These are phyloP conservation scores for Habroteleia sp. DNA, from an alignment of 2,888 invertebrate genomes.

Conservation along the genomic window DNA sequence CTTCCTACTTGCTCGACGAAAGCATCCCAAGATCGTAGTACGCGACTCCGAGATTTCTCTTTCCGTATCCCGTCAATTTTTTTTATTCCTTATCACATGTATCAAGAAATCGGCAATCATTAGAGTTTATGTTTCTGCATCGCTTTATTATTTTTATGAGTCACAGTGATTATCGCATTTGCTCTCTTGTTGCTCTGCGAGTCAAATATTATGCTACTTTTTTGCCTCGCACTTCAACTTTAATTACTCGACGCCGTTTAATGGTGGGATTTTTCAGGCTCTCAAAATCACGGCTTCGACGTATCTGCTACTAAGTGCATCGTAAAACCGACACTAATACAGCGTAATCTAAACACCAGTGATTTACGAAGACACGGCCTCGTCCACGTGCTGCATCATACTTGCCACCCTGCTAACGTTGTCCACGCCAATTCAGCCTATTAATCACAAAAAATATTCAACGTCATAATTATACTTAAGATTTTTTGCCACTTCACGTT, in stretches of 20 bases:
- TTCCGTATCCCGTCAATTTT: slow-evolving; percentile 37
- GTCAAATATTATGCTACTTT: too few species aligned
- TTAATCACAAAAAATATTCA: slow-evolving; percentile 14
- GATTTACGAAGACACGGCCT: slow-evolving; percentile 77
- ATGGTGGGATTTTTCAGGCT: slow-evolving; percentile 50
- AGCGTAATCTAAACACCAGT: slow-evolving; percentile 76
- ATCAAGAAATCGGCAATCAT: slow-evolving; percentile 22
- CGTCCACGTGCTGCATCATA: slow-evolving; percentile 67
- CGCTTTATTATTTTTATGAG: too few species aligned
- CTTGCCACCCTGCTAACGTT: slow-evolving; percentile 43
- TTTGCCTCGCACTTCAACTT: background rate
- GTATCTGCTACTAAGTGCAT: slow-evolving; percentile 70
- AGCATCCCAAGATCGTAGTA: slow-evolving; percentile 36
- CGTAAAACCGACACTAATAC: slow-evolving; percentile 78
- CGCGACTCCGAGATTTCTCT: slow-evolving; percentile 45
- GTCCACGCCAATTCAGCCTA: slow-evolving; percentile 20
- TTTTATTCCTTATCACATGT: slow-evolving; percentile 34
- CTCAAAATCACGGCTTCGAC: slow-evolving; percentile 61
- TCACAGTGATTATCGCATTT: too few species aligned
- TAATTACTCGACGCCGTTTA: background rate
- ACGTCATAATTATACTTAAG: background rate
- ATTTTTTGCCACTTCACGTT: background rate
- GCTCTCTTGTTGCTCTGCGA: too few species aligned
- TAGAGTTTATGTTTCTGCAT: slow-evolving; percentile 1
- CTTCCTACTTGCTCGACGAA: slow-evolving; percentile 40